Conservation (phyloP, 1,140 invertebrate genomes). For the Lithobius niger region DNA sequence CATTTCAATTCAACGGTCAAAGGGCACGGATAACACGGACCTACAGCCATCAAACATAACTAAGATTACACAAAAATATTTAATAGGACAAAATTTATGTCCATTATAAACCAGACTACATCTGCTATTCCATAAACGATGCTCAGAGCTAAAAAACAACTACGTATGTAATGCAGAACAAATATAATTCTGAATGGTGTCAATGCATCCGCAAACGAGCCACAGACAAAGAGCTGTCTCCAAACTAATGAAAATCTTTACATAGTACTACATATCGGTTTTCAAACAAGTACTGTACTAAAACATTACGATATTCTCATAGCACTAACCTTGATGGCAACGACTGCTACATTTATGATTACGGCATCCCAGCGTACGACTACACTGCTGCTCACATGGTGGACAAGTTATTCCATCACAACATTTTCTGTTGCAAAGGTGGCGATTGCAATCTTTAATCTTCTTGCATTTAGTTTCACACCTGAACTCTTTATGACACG, state of each 20-base stretch:
- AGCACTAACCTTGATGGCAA: slow-evolving; percentile 49
- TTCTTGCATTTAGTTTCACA: slow-evolving; percentile 82
- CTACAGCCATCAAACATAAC: slow-evolving; percentile 27
- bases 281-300: background rate
- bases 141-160: background rate
- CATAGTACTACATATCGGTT: background rate
- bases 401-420: slow-evolving; percentile 72
- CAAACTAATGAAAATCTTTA: background rate
- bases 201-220: background rate
- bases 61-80: background rate
- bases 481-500: slow-evolving; percentile 71
- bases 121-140: background rate
- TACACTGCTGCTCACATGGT: slow-evolving; percentile 75
- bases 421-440: slow-evolving; percentile 80
- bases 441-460: slow-evolving; percentile 64
- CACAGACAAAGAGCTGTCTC: background rate
- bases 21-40: slow-evolving; percentile 81
- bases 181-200: background rate
- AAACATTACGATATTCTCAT: background rate
- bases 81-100: background rate
- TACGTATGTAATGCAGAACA: background rate
- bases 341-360: slow-evolving; percentile 76
- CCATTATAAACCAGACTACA: background rate
- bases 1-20: slow-evolving; percentile 63
- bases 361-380: slow-evolving; percentile 62